phyloP scores from a whole-genome alignment of 2,113 vertebrate species.

The Rhabdomys dilectus region DNA sequence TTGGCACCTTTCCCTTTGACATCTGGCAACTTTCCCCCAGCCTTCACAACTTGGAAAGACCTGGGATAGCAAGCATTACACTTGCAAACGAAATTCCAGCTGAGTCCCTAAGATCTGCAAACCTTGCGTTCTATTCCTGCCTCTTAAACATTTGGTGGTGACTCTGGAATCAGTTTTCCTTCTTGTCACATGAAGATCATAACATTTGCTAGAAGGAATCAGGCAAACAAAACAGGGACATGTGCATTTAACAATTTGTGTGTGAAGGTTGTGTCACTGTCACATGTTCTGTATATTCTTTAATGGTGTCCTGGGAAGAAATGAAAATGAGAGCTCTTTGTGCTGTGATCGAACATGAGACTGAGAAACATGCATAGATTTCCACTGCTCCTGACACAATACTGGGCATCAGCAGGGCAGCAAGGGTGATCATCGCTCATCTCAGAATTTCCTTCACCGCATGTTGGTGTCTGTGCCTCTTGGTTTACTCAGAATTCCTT shows the following conservation, averaged over 20 bases:
- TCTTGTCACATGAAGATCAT: accelerated
- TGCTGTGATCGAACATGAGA: not conserved
- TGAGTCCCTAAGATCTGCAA: not conserved
- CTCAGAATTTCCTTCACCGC: conserved; percentile 20
- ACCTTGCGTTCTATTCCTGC: not conserved
- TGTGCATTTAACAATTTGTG: accelerated
- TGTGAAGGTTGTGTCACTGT: not conserved
- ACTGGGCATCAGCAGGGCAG: not conserved
- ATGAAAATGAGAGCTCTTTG: not conserved
- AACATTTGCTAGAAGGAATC: not conserved
- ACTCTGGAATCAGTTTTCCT: not conserved
- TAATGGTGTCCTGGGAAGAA: not conserved
- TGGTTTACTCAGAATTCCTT: not conserved
- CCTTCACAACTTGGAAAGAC: accelerated
- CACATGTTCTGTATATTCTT: not conserved
- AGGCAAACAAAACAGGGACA: not conserved
- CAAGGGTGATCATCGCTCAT: not conserved
- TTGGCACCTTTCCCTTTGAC: not conserved
- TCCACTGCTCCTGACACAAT: too few relatives aligned
- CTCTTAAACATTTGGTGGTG: too few relatives aligned
- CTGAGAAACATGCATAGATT: not conserved
- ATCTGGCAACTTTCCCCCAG: not conserved
- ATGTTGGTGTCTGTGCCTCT: not conserved
- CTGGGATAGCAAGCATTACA: not conserved
- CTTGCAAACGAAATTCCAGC: not conserved